Percentiles rank a stretch among this genome's conserved stretches.
These are phyloP conservation scores for Capreolus pygargus DNA, from an alignment of 2,113 vertebrate genomes.

Conservation along the genomic window DNA sequence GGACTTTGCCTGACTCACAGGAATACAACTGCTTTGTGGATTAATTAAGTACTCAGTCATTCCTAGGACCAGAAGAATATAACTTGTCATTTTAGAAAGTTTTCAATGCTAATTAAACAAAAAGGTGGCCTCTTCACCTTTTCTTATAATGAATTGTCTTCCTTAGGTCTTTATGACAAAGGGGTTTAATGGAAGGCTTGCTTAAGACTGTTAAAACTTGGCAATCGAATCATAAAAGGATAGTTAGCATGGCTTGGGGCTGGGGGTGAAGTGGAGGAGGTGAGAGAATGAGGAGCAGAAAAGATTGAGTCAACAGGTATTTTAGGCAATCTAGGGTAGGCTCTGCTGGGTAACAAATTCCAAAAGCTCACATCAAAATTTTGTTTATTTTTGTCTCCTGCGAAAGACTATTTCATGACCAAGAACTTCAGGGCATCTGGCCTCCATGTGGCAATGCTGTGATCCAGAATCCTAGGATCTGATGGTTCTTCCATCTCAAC, in stretches of 20 bases:
- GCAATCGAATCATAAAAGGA: neutral
- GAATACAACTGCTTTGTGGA: neutral
- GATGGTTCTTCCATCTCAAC: neutral
- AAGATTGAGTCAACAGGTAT: neutral
- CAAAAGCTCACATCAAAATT: neutral
- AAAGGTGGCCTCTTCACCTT: neutral
- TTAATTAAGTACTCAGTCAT: slow-evolving; percentile 7
- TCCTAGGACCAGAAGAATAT: neutral
- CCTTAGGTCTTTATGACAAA: neutral
- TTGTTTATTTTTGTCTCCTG: neutral
- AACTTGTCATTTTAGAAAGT: neutral
- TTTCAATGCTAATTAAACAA: slow-evolving; percentile 42
- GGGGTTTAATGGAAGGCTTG: slow-evolving; percentile 7
- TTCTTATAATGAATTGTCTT: neutral
- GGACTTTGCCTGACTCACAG: neutral
- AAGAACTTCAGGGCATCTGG: neutral
- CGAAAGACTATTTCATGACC: neutral
- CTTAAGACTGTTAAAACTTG: slow-evolving; percentile 15
- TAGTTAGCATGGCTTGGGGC: neutral
- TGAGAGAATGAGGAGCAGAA: neutral
- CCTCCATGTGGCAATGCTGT: neutral
- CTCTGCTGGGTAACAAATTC: neutral
- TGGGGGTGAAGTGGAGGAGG: neutral
- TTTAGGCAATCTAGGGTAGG: neutral
- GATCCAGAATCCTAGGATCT: neutral